Conservation (phyloP, 2,113 vertebrate genomes). For the Proteles cristata region DNA sequence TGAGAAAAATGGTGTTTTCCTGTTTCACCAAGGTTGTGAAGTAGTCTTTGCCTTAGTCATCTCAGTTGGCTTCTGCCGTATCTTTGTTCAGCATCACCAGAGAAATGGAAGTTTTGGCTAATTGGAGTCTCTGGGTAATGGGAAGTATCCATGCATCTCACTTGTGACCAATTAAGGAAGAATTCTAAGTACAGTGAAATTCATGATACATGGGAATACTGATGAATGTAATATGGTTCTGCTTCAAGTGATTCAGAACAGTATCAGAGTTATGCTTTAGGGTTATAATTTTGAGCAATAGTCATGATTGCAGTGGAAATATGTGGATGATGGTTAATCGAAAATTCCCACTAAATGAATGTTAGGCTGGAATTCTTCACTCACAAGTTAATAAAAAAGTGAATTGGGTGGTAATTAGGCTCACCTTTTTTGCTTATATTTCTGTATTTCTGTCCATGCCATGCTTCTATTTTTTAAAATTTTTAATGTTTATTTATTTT, state of each 20-base stretch:
- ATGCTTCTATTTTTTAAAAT: not conserved
- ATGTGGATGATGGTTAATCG: not conserved
- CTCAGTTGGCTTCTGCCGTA: not conserved
- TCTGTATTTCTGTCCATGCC: not conserved
- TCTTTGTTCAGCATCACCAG: not conserved
- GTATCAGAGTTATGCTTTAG: not conserved
- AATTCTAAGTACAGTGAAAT: conserved; percentile 10
- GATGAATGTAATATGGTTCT: not conserved
- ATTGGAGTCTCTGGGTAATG: not conserved
- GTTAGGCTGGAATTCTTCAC: not conserved
- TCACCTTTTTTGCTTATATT: not conserved
- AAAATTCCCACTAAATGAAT: not conserved
- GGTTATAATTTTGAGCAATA: not conserved
- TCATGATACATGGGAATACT: not conserved
- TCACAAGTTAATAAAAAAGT: not conserved
- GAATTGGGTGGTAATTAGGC: not conserved
- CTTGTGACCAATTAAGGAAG: not conserved
- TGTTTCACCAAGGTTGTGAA: not conserved
- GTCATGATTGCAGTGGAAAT: not conserved
- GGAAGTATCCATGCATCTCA: not conserved
- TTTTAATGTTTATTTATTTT: no score
- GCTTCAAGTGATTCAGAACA: not conserved
- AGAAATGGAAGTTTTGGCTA: not conserved
- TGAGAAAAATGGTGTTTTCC: conserved; percentile 8
- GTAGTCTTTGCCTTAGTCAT: not conserved